Base-by-base conservation (phyloP, 2,113 vertebrate genomes). In the Mungos mungo region DNA sequence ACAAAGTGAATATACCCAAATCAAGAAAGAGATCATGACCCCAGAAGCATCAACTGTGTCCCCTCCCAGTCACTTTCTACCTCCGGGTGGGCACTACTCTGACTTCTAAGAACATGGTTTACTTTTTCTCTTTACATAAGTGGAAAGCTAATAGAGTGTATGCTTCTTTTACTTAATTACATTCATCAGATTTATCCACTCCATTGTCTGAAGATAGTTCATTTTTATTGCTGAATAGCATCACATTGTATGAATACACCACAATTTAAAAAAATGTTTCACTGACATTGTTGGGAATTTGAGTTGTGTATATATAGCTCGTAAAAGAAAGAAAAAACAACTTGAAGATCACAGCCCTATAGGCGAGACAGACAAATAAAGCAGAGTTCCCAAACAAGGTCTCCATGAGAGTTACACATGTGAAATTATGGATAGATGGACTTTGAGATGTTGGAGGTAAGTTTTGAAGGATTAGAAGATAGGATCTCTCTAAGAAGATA, bases 1-100 rank as follows among this genome's bases (percentile, higher is more conserved):
- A 83, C 25, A 93, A 88, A 89, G 1, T 2, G 38, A 87, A 76
- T 33, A 54, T 35, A 76, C 7, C 5, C 10, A 77, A 52, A 41
- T 90, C 82, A 85, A 88, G 80, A 86, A 94, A 91, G 69, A 93
- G 69, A 50, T 89, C 11, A 47, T 79, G 86, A 87, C 65, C 35
- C 47, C 14, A 31, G 74, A 80, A 94, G 18, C 38, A n/a, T 16
- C n/a, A 76, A 25, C 23, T 68, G 45, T 47, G 31, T 38, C 65
- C 18, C 13, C 5, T 80, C 74, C n/a, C 45, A 81, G 57, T 84
- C 80, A 68, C 60, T 77, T 50, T 83, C 69, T 65, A 68, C 57
- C 16, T 77, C 47, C 68, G 29, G 27, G 35, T 83, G 65, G 63
- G 2, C 31, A 68, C 23, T 47, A 31, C 45, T 84, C 71, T 93